Percentiles rank a stretch among this genome's conserved stretches.
Conservation (phyloP, 2,888 invertebrate genomes). For the Stenodema calcarata region DNA sequence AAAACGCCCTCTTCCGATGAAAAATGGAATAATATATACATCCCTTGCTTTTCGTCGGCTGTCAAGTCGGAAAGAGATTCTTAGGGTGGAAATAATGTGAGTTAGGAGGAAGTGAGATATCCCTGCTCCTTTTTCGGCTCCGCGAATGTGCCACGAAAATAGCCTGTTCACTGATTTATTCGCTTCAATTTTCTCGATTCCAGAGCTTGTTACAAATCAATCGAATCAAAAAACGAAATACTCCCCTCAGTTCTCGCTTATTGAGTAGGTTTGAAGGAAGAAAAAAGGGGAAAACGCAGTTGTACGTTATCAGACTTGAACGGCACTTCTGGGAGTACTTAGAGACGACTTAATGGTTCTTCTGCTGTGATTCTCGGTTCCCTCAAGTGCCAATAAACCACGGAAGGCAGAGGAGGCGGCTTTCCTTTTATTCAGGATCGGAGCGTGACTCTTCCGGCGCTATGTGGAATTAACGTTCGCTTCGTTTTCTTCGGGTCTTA, state of each 20-base stretch:
- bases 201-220: not conserved
- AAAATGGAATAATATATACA: not conserved
- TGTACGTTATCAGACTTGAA: not conserved
- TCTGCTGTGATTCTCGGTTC: conserved; percentile 11
- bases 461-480: not conserved
- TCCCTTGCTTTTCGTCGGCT: not conserved
- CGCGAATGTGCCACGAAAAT: not conserved
- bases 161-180: not conserved
- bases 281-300: not conserved
- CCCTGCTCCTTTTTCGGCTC: not conserved
- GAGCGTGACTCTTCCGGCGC: not conserved
- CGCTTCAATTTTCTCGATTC: not conserved
- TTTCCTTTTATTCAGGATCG: not conserved
- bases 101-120: not conserved
- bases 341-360: conserved; percentile 12
- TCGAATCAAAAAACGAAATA: not conserved
- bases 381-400: conserved; percentile 39
- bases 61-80: not conserved
- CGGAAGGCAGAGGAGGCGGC: not conserved
- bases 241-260: not conserved
- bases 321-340: conserved; percentile 19
- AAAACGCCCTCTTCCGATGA: too few species aligned
- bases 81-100: not conserved
- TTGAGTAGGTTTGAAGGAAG: not conserved
- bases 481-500: not conserved